phyloP scores from a whole-genome alignment of 1,140 invertebrate genomes.

The Metopolophium dirhodum region DNA sequence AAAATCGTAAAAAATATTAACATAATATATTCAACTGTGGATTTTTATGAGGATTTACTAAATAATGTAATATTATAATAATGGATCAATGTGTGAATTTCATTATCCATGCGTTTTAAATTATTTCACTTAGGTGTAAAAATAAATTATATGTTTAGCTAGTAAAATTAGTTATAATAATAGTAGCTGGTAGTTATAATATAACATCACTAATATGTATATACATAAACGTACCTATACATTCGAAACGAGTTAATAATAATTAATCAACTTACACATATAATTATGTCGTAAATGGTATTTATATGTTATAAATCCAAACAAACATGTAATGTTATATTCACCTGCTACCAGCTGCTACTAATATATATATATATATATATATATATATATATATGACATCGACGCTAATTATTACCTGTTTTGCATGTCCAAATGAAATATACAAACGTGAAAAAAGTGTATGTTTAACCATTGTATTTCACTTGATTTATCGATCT shows the following conservation, averaged over 20 bases:
- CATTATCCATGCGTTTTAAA: neutral
- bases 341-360: neutral
- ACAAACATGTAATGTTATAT: constrained; percentile 29
- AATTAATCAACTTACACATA: constrained; percentile 21
- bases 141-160: neutral
- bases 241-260: neutral
- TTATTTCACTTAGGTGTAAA: neutral
- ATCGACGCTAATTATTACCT: constrained; percentile 28
- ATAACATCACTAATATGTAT: neutral
- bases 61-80: neutral
- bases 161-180: neutral
- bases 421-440: constrained; percentile 29
- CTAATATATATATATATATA: too few species aligned
- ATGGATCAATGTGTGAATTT: neutral
- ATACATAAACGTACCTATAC: neutral
- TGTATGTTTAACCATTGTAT: neutral
- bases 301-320: constrained; percentile 2
- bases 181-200: neutral
- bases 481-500: constrained; percentile 8
- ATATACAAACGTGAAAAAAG: neutral
- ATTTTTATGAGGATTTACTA: too few species aligned
- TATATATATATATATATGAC: constrained; percentile 4
- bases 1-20: too few species aligned
- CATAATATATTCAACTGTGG: too few species aligned
- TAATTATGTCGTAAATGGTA: constrained; percentile 16